These are phyloP conservation scores for Anastrepha ludens DNA, from an alignment of 1,140 invertebrate genomes.

Conservation along the genomic window DNA sequence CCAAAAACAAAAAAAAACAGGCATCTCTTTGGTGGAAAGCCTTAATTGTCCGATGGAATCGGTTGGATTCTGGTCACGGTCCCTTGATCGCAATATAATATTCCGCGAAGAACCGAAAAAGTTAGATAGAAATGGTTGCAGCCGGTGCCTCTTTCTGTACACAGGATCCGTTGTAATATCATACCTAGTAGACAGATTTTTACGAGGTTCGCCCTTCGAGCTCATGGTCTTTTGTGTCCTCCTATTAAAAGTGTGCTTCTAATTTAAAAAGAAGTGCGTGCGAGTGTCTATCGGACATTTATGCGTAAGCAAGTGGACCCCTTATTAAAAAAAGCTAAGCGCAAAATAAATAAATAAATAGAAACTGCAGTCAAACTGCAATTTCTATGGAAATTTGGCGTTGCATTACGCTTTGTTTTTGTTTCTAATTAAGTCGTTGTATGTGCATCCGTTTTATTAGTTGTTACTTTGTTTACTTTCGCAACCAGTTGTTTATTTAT, in stretches of 20 bases:
- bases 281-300: neutral
- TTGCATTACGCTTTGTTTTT: neutral
- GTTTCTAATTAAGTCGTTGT: conserved; percentile 7
- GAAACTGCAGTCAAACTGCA: neutral
- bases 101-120: too few relatives aligned
- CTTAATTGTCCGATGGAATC: too few relatives aligned
- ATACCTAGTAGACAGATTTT: too few relatives aligned
- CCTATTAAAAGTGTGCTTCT: neutral
- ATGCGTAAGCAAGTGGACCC: neutral
- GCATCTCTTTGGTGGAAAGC: too few relatives aligned
- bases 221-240: neutral
- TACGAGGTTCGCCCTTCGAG: too few relatives aligned
- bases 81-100: too few relatives aligned
- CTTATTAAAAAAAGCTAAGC: neutral
- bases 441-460: neutral
- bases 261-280: too few relatives aligned
- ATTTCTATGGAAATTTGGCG: conserved; percentile 3
- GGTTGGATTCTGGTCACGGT: too few relatives aligned
- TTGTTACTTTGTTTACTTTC: neutral
- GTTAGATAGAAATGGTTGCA: too few relatives aligned
- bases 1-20: too few relatives aligned
- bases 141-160: too few relatives aligned
- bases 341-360: neutral
- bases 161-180: too few relatives aligned
- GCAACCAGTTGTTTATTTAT: conserved; percentile 1